Evolutionary conservation across 2,113 vertebrate genomes (phyloP).

Genomic region (Nannobrachium achirus): DNA sequence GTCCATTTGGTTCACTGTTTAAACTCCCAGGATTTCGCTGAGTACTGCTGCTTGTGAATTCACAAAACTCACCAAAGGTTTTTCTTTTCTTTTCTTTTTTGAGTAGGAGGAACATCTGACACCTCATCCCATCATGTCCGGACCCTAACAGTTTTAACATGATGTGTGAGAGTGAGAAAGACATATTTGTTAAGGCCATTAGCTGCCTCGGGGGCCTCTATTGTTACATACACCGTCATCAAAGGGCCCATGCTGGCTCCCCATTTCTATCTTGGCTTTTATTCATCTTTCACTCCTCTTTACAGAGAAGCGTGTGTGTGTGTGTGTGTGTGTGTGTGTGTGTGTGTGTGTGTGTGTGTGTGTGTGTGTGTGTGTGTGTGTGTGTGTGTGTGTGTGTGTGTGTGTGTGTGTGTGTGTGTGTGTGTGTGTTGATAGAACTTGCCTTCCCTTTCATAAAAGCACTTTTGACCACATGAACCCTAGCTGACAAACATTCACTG

Average conservation of each 20-base stretch:
- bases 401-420: too few species aligned
- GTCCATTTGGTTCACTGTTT: too few species aligned
- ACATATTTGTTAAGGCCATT: background rate
- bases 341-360: too few species aligned
- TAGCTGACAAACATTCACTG: too few species aligned
- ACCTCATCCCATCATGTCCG: background rate
- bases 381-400: too few species aligned
- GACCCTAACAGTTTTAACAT: background rate
- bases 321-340: too few species aligned
- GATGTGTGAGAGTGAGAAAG: background rate
- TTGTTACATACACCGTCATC: background rate
- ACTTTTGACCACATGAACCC: too few species aligned
- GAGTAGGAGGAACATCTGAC: background rate
- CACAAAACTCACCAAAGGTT: background rate
- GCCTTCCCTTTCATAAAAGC: too few species aligned
- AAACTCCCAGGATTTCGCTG: too few species aligned
- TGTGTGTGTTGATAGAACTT: too few species aligned
- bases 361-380: too few species aligned
- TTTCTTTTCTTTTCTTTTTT: background rate
- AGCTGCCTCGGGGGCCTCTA: background rate
- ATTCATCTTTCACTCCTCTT: background rate
- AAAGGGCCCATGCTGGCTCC: background rate
- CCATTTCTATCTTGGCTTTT: background rate
- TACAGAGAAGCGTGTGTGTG: background rate
- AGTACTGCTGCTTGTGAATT: background rate